These are phyloP conservation scores for Globia sparganii DNA, from an alignment of 2,888 invertebrate species.

Conservation along the genomic window DNA sequence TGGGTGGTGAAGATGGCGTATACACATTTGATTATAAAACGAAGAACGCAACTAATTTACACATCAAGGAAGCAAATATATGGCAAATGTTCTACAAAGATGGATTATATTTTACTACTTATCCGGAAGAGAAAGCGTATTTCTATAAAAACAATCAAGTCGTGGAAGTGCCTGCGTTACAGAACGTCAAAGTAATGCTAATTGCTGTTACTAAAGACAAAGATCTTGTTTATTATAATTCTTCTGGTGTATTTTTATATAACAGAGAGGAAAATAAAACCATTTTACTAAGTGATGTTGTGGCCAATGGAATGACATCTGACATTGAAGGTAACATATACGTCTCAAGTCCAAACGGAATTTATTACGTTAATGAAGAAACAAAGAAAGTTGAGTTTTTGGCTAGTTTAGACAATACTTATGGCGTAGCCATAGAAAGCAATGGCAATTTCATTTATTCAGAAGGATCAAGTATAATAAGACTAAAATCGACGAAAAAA, in stretches of 20 bases:
- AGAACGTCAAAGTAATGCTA: slow-evolving; percentile 64
- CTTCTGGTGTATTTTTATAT: slow-evolving; percentile 71
- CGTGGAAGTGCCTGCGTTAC: slow-evolving; percentile 63
- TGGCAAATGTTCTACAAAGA: slow-evolving; percentile 83
- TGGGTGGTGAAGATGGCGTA: slow-evolving; percentile 80
- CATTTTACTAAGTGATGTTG: slow-evolving; percentile 51
- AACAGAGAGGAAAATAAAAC: slow-evolving; percentile 45
- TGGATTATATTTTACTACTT: slow-evolving; percentile 79
- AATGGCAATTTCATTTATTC: slow-evolving; percentile 72
- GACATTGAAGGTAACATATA: slow-evolving; percentile 71
- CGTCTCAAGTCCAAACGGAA: slow-evolving; percentile 67
- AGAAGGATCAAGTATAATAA: slow-evolving; percentile 64
- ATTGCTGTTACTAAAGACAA: slow-evolving; percentile 69
- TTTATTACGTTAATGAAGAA: slow-evolving; percentile 63
- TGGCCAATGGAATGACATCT: slow-evolving; percentile 66
- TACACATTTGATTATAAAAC: slow-evolving; percentile 76
- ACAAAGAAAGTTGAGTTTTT: slow-evolving; percentile 50
- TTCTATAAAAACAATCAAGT: slow-evolving; percentile 64
- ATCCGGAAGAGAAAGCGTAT: slow-evolving; percentile 71
- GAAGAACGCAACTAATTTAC: slow-evolving; percentile 69
- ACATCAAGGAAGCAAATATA: slow-evolving; percentile 71
- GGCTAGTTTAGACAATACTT: slow-evolving; percentile 45
- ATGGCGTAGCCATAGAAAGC: slow-evolving; percentile 69
- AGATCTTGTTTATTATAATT: slow-evolving; percentile 70
- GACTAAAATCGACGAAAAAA: slow-evolving; percentile 63